Conservation (phyloP, 1,140 invertebrate genomes). For the Parasteatoda tepidariorum region DNA sequence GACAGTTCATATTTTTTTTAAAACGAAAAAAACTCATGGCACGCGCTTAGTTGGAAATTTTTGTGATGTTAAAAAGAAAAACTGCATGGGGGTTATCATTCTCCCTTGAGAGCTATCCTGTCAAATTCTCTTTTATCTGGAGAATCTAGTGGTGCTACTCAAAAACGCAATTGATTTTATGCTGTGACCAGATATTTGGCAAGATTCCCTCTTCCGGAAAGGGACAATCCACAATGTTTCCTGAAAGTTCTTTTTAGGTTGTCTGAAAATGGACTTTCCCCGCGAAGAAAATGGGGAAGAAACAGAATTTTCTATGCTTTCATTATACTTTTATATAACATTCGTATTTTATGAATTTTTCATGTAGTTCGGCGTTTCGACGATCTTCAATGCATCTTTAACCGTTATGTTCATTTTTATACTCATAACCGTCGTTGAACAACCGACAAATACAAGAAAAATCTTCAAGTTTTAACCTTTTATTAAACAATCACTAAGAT, state of each 20-base stretch:
- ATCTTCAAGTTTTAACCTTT: too few species aligned
- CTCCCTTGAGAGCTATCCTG: background rate
- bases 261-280: background rate
- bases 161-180: conserved; percentile 45
- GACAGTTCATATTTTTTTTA: background rate
- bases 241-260: background rate
- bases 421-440: too few species aligned
- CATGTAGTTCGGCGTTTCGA: too few species aligned
- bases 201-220: conserved; percentile 5
- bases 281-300: background rate
- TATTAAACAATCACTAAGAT: too few species aligned
- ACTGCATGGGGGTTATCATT: background rate
- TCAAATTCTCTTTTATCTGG: conserved; percentile 29
- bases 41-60: background rate
- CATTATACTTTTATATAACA: too few species aligned
- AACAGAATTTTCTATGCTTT: background rate
- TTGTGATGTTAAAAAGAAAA: background rate
- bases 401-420: too few species aligned
- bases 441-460: too few species aligned
- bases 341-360: too few species aligned
- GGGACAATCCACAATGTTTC: background rate
- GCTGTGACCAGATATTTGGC: conserved; percentile 37
- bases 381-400: too few species aligned
- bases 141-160: background rate
- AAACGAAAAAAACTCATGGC: background rate